Percentiles rank a stretch among this genome's conserved stretches.
Evolutionary conservation across 2,888 invertebrate species (phyloP).

Genomic region (Leptopilina myrica): DNA sequence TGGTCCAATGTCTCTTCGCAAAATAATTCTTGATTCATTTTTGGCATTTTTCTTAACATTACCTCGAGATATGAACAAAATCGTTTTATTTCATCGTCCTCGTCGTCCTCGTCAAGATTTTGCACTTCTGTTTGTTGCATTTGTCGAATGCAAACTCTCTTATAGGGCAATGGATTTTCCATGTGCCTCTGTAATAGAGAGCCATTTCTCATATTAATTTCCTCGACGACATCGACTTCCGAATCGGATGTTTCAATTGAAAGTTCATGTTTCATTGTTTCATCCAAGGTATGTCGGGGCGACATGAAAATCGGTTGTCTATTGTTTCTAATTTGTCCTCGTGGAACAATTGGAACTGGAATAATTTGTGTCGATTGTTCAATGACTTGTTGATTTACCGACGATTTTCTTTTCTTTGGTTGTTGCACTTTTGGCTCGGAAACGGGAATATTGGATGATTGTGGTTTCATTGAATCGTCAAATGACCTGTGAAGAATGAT

Average conservation of each 20-base stretch:
- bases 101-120: constrained; percentile 19
- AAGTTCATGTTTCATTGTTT: constrained; percentile 3
- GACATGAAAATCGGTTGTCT: background rate
- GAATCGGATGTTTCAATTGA: constrained; percentile 1
- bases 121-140: constrained; percentile 14
- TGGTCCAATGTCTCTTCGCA: constrained; percentile 30
- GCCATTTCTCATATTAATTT: constrained; percentile 24
- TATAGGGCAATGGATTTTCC: constrained; percentile 21
- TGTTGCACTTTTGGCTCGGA: background rate
- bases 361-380: background rate
- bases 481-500: background rate
- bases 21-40: constrained; percentile 18
- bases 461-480: background rate
- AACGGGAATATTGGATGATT: background rate
- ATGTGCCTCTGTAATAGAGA: background rate
- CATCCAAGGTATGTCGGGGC: background rate
- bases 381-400: background rate
- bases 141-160: constrained; percentile 30
- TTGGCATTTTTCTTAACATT: constrained; percentile 34
- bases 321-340: background rate
- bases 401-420: constrained; percentile 8
- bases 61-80: constrained; percentile 32
- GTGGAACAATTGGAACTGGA: background rate
- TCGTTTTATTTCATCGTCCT: constrained; percentile 19
- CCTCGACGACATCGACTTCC: constrained; percentile 24